Evolutionary conservation across 2,113 vertebrate species (phyloP).

Genomic region (Campylomormyrus tamandua): DNA sequence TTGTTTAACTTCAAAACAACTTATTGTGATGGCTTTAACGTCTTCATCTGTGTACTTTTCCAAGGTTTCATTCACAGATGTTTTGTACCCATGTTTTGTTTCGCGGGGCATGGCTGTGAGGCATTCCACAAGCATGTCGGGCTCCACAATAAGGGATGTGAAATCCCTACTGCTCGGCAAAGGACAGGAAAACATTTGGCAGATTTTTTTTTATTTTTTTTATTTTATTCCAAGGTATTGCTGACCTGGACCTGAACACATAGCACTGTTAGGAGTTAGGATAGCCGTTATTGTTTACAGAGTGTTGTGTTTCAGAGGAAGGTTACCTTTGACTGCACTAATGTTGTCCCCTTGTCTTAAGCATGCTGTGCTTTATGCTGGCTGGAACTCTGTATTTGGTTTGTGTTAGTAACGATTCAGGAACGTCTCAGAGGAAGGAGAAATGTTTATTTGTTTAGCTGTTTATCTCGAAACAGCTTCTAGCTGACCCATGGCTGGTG

Average conservation of each 20-base stretch:
- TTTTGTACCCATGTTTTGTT: constrained; percentile 1
- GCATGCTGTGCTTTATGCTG: neutral
- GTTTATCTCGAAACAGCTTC: neutral
- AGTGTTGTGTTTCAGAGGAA: neutral
- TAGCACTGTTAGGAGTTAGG: neutral
- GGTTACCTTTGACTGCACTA: neutral
- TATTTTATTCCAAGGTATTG: neutral
- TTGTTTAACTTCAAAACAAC: constrained; percentile 6
- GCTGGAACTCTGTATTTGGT: neutral
- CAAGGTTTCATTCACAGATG: neutral
- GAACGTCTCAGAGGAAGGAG: neutral
- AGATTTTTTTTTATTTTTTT: neutral
- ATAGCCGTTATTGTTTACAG: constrained; percentile 11
- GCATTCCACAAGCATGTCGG: neutral
- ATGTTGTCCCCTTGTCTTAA: neutral
- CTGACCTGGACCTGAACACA: neutral
- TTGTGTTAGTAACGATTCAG: too few species aligned
- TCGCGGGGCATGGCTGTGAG: constrained; percentile 3
- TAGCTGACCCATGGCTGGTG: neutral
- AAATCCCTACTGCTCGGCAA: neutral
- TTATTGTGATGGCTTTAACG: constrained; percentile 17
- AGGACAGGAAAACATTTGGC: neutral
- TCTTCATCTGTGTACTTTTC: constrained; percentile 17
- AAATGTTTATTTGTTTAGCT: constrained; percentile 11
- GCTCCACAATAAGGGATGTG: neutral